phyloP scores from a whole-genome alignment of 2,797 vertebrate genomes.

The Ptychadena robeensis region DNA sequence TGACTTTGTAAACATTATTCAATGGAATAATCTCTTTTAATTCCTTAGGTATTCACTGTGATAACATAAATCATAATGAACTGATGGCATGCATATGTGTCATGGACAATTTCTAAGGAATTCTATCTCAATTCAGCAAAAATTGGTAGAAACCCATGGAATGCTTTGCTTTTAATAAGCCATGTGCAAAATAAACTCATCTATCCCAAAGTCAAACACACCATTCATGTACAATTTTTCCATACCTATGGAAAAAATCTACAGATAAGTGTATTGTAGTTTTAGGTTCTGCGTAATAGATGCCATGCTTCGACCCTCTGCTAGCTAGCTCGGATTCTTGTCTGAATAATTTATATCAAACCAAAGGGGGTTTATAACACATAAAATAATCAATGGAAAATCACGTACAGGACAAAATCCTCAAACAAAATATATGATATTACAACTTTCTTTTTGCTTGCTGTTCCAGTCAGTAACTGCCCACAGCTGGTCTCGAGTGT shows the following conservation, averaged over 20 bases:
- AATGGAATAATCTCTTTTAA: constrained; percentile 60
- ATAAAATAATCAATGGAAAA: background rate
- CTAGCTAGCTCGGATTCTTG: background rate
- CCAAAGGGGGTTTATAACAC: background rate
- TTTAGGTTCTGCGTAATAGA: constrained; percentile 6
- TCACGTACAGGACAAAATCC: too few species aligned
- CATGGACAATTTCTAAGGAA: constrained; percentile 62
- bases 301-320: background rate
- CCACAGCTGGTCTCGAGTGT: too few species aligned
- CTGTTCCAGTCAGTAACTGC: too few species aligned
- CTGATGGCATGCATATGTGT: constrained; percentile 60
- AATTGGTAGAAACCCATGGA: constrained; percentile 55
- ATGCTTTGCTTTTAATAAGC: constrained; percentile 60
- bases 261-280: constrained; percentile 8
- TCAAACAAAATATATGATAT: too few species aligned
- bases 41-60: constrained; percentile 57
- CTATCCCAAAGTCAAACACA: constrained; percentile 50
- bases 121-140: constrained; percentile 58
- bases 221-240: constrained; percentile 46
- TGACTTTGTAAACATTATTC: constrained; percentile 59
- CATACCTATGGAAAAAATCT: constrained; percentile 38
- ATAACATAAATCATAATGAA: constrained; percentile 60
- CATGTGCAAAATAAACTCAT: constrained; percentile 58
- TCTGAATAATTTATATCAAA: background rate
- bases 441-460: too few species aligned